Evolutionary conservation across 2,888 invertebrate genomes (phyloP).

Genomic region (Rambutsinella grinnellia): DNA sequence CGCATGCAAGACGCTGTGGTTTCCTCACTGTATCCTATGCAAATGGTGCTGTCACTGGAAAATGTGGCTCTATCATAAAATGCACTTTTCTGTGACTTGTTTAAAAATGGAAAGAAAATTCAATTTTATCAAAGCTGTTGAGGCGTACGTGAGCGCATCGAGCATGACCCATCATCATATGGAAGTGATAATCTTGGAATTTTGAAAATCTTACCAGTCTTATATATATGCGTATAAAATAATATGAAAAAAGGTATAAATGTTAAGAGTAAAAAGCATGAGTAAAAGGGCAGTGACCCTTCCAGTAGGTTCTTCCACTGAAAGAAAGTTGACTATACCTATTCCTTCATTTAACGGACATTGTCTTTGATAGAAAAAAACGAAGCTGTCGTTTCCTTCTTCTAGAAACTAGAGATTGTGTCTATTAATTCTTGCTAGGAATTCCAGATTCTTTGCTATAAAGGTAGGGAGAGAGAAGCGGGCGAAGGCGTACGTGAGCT

Average conservation of each 20-base stretch:
- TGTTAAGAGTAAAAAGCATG: slow-evolving; percentile 18
- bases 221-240: slow-evolving; percentile 2
- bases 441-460: slow-evolving; percentile 38
- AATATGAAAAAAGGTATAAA: slow-evolving; percentile 10
- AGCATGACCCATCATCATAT: slow-evolving; percentile 17
- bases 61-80: background rate
- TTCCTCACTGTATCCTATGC: slow-evolving; percentile 29
- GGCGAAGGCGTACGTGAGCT: too few species aligned
- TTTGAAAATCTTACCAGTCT: slow-evolving; percentile 4
- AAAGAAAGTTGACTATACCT: slow-evolving; percentile 44
- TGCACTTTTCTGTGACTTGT: background rate
- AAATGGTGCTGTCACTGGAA: slow-evolving; percentile 7
- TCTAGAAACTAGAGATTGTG: too few species aligned
- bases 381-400: slow-evolving; percentile 34
- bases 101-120: background rate
- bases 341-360: slow-evolving; percentile 44
- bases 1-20: slow-evolving; percentile 39
- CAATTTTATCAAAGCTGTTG: background rate
- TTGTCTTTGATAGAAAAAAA: slow-evolving; percentile 41
- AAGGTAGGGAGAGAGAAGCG: background rate
- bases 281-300: slow-evolving; percentile 52
- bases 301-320: slow-evolving; percentile 45
- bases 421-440: slow-evolving; percentile 12
- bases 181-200: slow-evolving; percentile 6
- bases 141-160: slow-evolving; percentile 20